A percentile compares a stretch with the other conserved stretches of the same genome.
These are phyloP conservation scores for Caenorhabditis remanei DNA, from an alignment of 1,140 invertebrate species.

Conservation along the genomic window DNA sequence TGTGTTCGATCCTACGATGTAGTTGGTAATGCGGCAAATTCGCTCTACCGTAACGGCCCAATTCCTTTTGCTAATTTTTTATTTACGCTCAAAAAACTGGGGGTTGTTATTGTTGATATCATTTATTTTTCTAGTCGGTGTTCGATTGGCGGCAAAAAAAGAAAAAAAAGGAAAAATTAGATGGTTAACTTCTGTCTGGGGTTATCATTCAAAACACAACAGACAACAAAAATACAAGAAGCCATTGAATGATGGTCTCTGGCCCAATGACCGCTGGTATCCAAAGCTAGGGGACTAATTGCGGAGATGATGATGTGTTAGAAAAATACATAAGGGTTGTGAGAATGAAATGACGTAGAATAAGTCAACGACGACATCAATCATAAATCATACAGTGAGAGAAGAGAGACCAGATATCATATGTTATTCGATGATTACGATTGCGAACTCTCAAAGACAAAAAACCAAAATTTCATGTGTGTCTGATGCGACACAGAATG, in stretches of 20 bases:
- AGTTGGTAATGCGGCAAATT: background rate
- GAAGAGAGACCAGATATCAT: constrained; percentile 17
- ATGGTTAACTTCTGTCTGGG: constrained; percentile 26
- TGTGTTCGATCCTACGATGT: background rate
- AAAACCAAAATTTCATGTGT: background rate
- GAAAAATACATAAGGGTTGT: background rate
- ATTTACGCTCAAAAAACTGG: background rate
- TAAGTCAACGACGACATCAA: background rate
- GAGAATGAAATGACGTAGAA: constrained; percentile 2
- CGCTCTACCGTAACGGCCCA: background rate
- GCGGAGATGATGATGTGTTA: constrained; percentile 9
- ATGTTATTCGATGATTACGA: background rate
- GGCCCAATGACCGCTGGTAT: constrained; percentile 13
- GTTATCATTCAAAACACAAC: constrained; percentile 32
- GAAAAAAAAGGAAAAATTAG: background rate
- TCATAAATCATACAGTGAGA: constrained; percentile 18
- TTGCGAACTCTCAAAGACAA: constrained; percentile 32
- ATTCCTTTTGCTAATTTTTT: background rate
- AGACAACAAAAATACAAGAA: constrained; percentile 14
- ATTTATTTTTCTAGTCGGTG: background rate
- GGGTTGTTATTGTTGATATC: constrained; percentile 19
- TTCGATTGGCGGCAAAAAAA: background rate
- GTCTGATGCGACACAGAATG: constrained; percentile 7
- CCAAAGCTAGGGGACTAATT: constrained; percentile 13
- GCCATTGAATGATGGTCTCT: constrained; percentile 39